Evolutionary conservation across 2,888 invertebrate species (phyloP), one percentile per base, ranked within the genome.

Genomic region (Acronicta psi): DNA sequence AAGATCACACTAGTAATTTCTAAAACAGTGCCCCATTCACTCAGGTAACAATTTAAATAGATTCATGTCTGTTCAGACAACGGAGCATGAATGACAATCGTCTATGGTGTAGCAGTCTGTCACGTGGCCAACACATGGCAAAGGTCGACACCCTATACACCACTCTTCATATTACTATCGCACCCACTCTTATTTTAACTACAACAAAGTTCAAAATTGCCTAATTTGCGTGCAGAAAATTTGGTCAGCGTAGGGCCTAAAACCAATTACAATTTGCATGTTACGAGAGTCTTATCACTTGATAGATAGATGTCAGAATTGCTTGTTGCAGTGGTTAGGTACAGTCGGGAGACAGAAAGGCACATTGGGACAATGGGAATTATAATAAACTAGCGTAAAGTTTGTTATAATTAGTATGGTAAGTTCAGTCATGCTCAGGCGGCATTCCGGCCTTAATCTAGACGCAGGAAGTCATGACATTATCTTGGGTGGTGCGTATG

Each of bases 81-180:
- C 69, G 52, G 49, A 50, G 49, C 43, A 72, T 80, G 81, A 81
- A 82, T 82, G 80, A 79, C 82, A 81, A 81, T 80, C 62, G 58
- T 17, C 63, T 46, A 62, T 64, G 61, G 67, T 61, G 59, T 58
- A 47, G 61, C 59, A 58, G 53, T 50, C 42, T 63, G 69, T 73
- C 85, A 85, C 83, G 81, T 86, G 86, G 74, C 29, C 56, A 51
- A 75, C 87, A 86, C 68, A 86, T 87, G 87, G 67, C 54, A 49
- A 62, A 79, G 86, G 85, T 86, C 87, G 83, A 79, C 86, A 85
- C 77, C 86, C 86, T 85, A 69, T 73, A 29, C 16, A 58, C 77
- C 69, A 73, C 41, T 45, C 69, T 78, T 71, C 74, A 66, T 23
- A 20, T 42, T 49, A 37, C 53, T 7, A 7, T 18, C 17, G 23